Base-by-base conservation (phyloP, 2,113 vertebrate species). In the Tachycineta bicolor region DNA sequence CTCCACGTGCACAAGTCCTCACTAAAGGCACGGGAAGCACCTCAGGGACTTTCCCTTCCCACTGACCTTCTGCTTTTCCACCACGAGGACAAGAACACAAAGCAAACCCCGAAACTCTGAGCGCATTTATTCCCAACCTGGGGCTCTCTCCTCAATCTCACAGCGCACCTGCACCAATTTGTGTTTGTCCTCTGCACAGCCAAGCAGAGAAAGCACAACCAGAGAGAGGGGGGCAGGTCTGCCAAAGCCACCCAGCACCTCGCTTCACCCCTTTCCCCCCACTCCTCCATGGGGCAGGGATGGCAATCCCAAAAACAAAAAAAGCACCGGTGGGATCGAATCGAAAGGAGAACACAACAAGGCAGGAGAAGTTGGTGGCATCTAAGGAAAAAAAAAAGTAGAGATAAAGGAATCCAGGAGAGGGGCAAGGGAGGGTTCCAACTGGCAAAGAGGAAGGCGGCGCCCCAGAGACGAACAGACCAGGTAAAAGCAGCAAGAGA, bases 401-500 rank as follows among this genome's bases (percentile, higher is more conserved):
- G 55, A 90, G n/a, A 73, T 84, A 67, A 82, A 65, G 43, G 58
- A 91, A 77, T 20, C 28, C 33, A 69, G 69, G 83, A 81, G 59
- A 70, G 41, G 55, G 44, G 41, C 41, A 52, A 74, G 76, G 83
- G 67, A 91, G 11, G 68, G 43, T 47, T 88, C 55, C 67, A 90
- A 52, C 34, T 44, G 25, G 70, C 71, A 63, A 77, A 83, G 46
- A 60, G 71, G 68, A 64, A 68, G 6, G 47, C 50, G 39, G 34
- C 3, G 46, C 25, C 78, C 75, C 56, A 22, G n/a, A 43, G 70
- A 94, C 82, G 92, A 53, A 87, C 83, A 52, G 64, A 58, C 74
- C 89, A 87, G 91, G 33, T 87, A 97, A 95, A 93, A 95, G 87
- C 92, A 93, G 94, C 86, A 86, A 68, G 47, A 83, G 20, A 47